Evolutionary conservation across 2,888 invertebrate genomes (phyloP).

Genomic region (Drosophila colorata): DNA sequence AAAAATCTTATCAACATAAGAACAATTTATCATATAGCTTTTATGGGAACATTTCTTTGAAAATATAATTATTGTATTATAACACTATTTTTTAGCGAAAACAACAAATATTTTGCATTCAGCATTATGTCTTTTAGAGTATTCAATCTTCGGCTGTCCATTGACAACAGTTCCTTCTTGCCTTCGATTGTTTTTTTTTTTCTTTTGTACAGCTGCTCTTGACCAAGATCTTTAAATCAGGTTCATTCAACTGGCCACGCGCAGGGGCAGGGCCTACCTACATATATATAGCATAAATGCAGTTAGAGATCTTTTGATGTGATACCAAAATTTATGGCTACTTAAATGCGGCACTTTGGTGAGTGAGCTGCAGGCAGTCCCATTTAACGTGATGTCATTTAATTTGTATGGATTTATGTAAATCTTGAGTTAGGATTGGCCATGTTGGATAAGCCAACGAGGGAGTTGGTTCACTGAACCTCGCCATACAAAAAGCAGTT

Average conservation of each 20-base stretch:
- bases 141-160: not conserved
- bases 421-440: slow-evolving; percentile 40
- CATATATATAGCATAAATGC: slow-evolving; percentile 27
- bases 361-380: slow-evolving; percentile 28
- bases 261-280: not conserved
- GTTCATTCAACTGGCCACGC: slow-evolving; percentile 45
- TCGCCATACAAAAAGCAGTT: not conserved
- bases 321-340: slow-evolving; percentile 65
- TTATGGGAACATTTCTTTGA: too few species aligned
- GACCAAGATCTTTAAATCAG: slow-evolving; percentile 35
- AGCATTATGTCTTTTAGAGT: not conserved
- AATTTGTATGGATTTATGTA: slow-evolving; percentile 64
- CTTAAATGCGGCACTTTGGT: slow-evolving; percentile 56
- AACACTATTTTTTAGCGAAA: too few species aligned
- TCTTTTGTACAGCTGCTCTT: slow-evolving; percentile 14
- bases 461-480: slow-evolving; percentile 40
- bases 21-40: too few species aligned
- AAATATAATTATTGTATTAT: too few species aligned
- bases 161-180: not conserved
- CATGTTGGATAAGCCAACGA: slow-evolving; percentile 1
- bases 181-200: not conserved
- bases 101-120: too few species aligned
- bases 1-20: too few species aligned
- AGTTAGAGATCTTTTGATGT: slow-evolving; percentile 44
- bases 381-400: slow-evolving; percentile 47